Base-by-base conservation (phyloP, 1,140 invertebrate species). In the Cryptotermes secundus region DNA sequence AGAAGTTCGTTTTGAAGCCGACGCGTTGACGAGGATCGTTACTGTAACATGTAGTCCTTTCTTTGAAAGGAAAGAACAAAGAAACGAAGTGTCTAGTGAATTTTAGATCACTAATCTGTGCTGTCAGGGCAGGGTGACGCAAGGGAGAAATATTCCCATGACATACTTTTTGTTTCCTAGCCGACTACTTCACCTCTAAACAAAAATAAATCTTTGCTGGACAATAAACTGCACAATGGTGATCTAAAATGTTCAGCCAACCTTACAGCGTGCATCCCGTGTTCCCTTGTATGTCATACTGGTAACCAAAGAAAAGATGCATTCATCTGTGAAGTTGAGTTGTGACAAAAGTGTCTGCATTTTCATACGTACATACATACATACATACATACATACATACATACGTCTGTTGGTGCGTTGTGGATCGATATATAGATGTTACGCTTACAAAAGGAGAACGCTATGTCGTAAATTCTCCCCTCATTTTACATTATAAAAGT, bases 261-360 rank as follows among this genome's bases (percentile, higher is more conserved):
- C 45, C 45, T 49, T 49, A 49, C 45, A 49, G 22, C 45, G 3
- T 49, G 45, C 59, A 72, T 31, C 59, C 26, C n/a, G 26, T 72
- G 16, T 49, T 49, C 45, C 45, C 59, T 72, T 31, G 26, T 72
- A 72, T 14, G n/a, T 0, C 59, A 49, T 72, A 1, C 59, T 72
- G 59, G 59, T 26, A n/a, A 9, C 9, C 59, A 72, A 26, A 72
- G 59, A 72, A 72, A 72, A 72, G 59, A 72, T 3, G 59, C 59
- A 72, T 72, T 72, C 59, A n/a, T 72, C 59, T 72, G 59, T 72
- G 14, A 72, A 72, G 59, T n/a, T 72, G 59, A 72, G 59, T 72
- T 26, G 59, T 72, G 59, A 72, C 59, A 72, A 72, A 72, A 72
- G 59, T 72, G 59, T 72, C 26, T 72, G 59, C 59, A 72, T 72